phyloP scores from a whole-genome alignment of 1,140 invertebrate genomes.

The Sarcophaga bullata region DNA sequence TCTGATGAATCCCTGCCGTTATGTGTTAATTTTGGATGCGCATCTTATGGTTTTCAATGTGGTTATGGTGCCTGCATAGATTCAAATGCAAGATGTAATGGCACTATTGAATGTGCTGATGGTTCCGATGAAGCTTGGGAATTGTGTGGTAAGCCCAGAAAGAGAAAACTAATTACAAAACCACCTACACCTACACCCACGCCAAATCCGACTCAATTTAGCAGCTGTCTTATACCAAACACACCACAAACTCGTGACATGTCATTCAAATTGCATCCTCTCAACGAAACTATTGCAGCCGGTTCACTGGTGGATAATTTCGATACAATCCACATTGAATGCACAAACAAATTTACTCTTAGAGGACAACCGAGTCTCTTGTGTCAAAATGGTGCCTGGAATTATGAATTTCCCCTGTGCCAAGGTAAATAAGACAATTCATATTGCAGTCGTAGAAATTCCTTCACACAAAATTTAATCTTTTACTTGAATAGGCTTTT shows the following conservation, averaged over 20 bases:
- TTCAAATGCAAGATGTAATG: conserved; percentile 69
- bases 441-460: not conserved
- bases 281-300: not conserved
- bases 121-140: conserved; percentile 68
- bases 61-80: conserved; percentile 74
- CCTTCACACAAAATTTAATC: not conserved
- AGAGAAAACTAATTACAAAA: not conserved
- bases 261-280: not conserved
- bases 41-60: conserved; percentile 66
- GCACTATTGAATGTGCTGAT: conserved; percentile 69
- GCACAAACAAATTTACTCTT: not conserved
- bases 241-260: not conserved
- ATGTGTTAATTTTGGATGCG: conserved; percentile 64
- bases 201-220: not conserved
- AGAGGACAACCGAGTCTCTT: not conserved
- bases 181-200: not conserved
- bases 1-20: conserved; percentile 69
- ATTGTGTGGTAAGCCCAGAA: conserved; percentile 36
- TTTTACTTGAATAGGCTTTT: not conserved
- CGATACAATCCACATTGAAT: not conserved
- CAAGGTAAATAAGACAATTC: not conserved
- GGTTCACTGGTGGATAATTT: not conserved
- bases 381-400: conserved; percentile 2
- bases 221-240: not conserved
- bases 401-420: not conserved